Evolutionary conservation across 2,888 invertebrate genomes (phyloP).

Genomic region (Dasypogon diadema): DNA sequence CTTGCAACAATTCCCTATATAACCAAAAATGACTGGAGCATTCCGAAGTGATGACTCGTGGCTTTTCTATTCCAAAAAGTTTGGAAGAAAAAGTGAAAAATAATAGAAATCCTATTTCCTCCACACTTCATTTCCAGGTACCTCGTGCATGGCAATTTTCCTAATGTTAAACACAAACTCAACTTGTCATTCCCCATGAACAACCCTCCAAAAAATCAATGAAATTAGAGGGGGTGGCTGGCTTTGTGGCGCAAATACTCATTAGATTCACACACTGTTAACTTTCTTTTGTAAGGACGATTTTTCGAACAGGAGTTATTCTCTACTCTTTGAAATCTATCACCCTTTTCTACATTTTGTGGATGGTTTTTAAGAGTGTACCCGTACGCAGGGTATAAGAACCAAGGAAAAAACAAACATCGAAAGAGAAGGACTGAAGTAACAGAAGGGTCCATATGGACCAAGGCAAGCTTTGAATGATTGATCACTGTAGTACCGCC

Average conservation of each 20-base stretch:
- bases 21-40: neutral
- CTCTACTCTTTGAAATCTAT: neutral
- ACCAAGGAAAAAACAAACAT: slow-evolving; percentile 24
- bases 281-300: neutral
- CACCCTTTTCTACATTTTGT: slow-evolving; percentile 4
- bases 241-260: slow-evolving; percentile 10
- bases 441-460: slow-evolving; percentile 47
- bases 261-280: neutral
- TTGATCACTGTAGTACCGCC: slow-evolving; percentile 47
- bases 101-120: slow-evolving; percentile 32
- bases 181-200: slow-evolving; percentile 23
- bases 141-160: slow-evolving; percentile 48
- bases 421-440: slow-evolving; percentile 22
- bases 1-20: neutral
- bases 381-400: neutral
- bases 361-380: slow-evolving; percentile 10
- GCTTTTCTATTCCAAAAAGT: slow-evolving; percentile 1
- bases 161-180: slow-evolving; percentile 5
- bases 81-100: slow-evolving; percentile 36
- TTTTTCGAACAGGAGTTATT: neutral
- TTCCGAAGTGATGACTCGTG: slow-evolving; percentile 22
- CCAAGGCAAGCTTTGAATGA: slow-evolving; percentile 36
- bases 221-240: slow-evolving; percentile 2
- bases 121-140: slow-evolving; percentile 44
- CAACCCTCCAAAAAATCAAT: slow-evolving; percentile 33